phyloP scores from a whole-genome alignment of 2,888 invertebrate species.

The Phortica magna region DNA sequence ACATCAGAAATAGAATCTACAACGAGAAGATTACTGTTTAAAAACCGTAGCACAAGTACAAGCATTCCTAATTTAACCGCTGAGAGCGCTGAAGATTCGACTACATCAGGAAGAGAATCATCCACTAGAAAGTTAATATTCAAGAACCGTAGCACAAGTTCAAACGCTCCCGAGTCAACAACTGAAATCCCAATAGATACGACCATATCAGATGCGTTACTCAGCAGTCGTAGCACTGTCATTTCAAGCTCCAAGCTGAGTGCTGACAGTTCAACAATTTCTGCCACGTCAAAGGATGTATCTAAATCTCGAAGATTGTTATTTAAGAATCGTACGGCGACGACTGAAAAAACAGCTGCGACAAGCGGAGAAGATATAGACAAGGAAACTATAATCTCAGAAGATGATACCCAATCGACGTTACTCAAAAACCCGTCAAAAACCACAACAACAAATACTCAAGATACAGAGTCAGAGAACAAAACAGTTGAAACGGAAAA shows the following conservation, averaged over 20 bases:
- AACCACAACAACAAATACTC: slow-evolving; percentile 4
- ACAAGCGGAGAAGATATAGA: too few species aligned
- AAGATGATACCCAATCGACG: background rate
- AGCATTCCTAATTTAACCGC: background rate
- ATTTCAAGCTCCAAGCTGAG: too few species aligned
- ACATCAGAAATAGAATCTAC: background rate
- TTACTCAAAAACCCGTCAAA: background rate
- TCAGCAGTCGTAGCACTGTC: too few species aligned
- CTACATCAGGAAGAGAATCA: too few species aligned
- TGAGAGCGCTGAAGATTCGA: too few species aligned
- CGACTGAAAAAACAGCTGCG: too few species aligned
- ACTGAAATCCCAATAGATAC: background rate
- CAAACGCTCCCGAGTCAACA: background rate
- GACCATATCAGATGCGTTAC: too few species aligned
- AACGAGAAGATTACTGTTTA: background rate
- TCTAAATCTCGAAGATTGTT: too few species aligned
- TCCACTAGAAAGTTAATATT: background rate
- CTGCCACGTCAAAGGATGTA: too few species aligned
- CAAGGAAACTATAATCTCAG: too few species aligned
- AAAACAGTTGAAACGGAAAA: background rate
- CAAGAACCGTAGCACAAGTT: background rate
- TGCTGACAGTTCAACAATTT: too few species aligned
- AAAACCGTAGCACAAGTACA: background rate
- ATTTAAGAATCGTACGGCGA: too few species aligned
- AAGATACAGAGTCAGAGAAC: background rate